phyloP scores from a whole-genome alignment of 2,888 invertebrate genomes.

The Callosobruchus maculatus region DNA sequence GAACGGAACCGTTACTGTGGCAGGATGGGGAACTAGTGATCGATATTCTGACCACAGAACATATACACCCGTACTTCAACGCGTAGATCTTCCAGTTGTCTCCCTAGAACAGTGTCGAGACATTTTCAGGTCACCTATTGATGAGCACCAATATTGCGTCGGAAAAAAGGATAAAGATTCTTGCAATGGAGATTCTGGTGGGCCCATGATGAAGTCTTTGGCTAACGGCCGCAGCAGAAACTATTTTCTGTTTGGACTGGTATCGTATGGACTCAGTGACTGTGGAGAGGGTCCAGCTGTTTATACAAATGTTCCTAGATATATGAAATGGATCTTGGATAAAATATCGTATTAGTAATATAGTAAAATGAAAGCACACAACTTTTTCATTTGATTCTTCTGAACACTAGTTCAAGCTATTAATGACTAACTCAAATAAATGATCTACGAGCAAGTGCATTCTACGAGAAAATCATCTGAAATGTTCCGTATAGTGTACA shows the following conservation, averaged over 20 bases:
- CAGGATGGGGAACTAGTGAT: neutral
- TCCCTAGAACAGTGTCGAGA: neutral
- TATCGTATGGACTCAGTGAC: conserved; percentile 50
- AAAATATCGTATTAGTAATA: conserved; percentile 31
- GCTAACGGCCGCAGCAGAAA: conserved; percentile 25
- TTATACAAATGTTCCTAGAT: conserved; percentile 56
- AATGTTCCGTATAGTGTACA: no score
- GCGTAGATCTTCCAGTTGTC: neutral
- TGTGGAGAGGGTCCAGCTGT: conserved; percentile 57
- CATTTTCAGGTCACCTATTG: neutral
- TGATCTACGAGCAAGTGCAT: no score
- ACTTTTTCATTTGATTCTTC: no score
- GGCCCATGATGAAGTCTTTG: conserved; percentile 50
- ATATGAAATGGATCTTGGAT: conserved; percentile 60
- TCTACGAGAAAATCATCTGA: no score
- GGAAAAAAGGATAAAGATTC: conserved; percentile 52
- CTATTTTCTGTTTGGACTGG: conserved; percentile 13
- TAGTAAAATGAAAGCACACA: no score
- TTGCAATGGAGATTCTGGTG: conserved; percentile 62
- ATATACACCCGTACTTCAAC: neutral
- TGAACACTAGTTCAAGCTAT: no score
- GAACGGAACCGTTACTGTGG: neutral
- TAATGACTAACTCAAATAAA: no score
- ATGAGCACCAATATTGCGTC: neutral
- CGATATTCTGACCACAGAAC: neutral